Conservation (phyloP, 2,888 invertebrate species). For the Dendrolimus houi region DNA sequence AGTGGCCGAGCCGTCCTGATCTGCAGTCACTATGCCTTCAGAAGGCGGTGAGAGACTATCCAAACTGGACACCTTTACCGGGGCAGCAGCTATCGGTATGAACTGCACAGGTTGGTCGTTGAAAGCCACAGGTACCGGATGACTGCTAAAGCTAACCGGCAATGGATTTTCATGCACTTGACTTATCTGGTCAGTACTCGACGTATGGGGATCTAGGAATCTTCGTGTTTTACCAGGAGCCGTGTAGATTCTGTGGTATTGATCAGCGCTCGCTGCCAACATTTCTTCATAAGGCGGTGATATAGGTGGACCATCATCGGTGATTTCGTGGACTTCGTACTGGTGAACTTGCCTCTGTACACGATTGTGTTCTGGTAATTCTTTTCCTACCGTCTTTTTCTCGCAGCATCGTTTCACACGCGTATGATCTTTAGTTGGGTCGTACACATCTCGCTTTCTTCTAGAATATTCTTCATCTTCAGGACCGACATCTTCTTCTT, state of each 20-base stretch:
- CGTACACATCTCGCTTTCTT: slow-evolving; percentile 32
- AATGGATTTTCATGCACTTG: not conserved
- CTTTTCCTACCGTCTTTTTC: slow-evolving; percentile 19
- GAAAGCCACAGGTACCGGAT: slow-evolving; percentile 2
- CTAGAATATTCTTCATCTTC: slow-evolving; percentile 31
- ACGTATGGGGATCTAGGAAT: slow-evolving; percentile 11
- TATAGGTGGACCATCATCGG: slow-evolving; percentile 36
- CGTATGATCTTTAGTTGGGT: slow-evolving; percentile 44
- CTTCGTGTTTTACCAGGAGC: slow-evolving; percentile 18
- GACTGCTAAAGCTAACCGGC: not conserved
- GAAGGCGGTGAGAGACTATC: slow-evolving; percentile 22
- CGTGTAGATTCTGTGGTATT: slow-evolving; percentile 53
- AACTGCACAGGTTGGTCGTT: slow-evolving; percentile 22
- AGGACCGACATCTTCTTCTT: slow-evolving; percentile 44
- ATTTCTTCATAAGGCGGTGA: slow-evolving; percentile 59
- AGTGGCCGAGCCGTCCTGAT: slow-evolving; percentile 32
- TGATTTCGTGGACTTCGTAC: slow-evolving; percentile 59
- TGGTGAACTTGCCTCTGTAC: slow-evolving; percentile 51
- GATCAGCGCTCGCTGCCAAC: slow-evolving; percentile 63
- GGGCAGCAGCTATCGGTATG: slow-evolving; percentile 18
- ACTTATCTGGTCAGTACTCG: not conserved
- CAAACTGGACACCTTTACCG: slow-evolving; percentile 19
- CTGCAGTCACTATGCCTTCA: slow-evolving; percentile 29
- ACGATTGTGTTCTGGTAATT: slow-evolving; percentile 32
- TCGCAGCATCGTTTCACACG: slow-evolving; percentile 45